These are phyloP conservation scores for Haliclona indistincta DNA, from an alignment of 37 sponge, comb jelly and placozoan species.

Conservation along the genomic window DNA sequence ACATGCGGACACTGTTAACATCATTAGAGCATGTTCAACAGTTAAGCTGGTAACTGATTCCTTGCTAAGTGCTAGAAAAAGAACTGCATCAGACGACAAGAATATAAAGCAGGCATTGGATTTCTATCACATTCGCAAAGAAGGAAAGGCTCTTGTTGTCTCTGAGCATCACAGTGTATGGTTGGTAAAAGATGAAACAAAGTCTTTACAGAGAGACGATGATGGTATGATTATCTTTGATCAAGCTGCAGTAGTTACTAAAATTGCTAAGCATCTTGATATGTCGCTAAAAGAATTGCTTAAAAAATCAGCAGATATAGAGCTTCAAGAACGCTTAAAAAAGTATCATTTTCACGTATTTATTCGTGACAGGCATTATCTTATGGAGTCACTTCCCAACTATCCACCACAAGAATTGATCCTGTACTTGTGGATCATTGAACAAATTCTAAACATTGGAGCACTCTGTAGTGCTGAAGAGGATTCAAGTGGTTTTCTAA, in stretches of 20 bases:
- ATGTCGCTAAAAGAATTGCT: background rate
- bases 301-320: background rate
- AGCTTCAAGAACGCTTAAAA: background rate
- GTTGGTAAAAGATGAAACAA: background rate
- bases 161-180: background rate
- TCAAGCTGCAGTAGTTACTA: background rate
- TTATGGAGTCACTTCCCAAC: constrained; percentile 1
- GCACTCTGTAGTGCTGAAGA: background rate
- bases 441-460: background rate
- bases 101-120: background rate
- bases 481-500: background rate
- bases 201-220: background rate
- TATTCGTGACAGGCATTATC: background rate
- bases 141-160: background rate
- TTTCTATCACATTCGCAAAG: constrained; percentile 15
- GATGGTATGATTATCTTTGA: constrained; percentile 18
- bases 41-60: background rate
- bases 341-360: constrained; percentile 5
- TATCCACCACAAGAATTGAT: constrained; percentile 20
- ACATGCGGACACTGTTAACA: too few species aligned
- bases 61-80: background rate
- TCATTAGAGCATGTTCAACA: background rate
- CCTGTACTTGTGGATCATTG: background rate
- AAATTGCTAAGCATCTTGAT: background rate
- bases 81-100: background rate